A percentile compares a stretch with the other conserved stretches of the same genome.
These are phyloP conservation scores for Siniperca undulata DNA, from an alignment of 2,797 vertebrate genomes.

Conservation along the genomic window DNA sequence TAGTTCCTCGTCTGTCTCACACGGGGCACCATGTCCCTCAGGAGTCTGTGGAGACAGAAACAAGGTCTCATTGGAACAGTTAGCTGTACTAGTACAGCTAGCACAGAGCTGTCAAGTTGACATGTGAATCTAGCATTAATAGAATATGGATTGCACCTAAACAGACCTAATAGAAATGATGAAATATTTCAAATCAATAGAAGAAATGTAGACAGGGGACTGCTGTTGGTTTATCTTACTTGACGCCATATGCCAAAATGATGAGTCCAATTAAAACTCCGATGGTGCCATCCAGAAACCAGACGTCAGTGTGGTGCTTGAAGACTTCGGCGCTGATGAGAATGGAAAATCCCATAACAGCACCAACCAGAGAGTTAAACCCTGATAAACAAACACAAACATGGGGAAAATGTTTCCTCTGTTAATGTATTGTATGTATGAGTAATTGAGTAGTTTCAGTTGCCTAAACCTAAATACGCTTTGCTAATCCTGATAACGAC, in stretches of 20 bases:
- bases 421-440: not conserved
- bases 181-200: not conserved
- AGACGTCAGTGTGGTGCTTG: conserved; percentile 91
- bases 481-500: not conserved
- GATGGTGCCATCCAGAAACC: conserved; percentile 95
- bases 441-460: not conserved
- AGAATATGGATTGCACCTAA: not conserved
- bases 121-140: not conserved
- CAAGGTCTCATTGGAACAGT: conserved; percentile 3
- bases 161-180: accelerated
- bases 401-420: not conserved
- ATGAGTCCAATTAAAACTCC: conserved; percentile 95
- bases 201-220: not conserved
- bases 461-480: not conserved
- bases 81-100: no score
- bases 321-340: conserved; percentile 96
- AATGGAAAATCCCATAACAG: conserved; percentile 98
- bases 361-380: conserved; percentile 97
- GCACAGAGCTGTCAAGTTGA: not conserved
- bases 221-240: conserved; percentile 83
- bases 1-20: conserved; percentile 95
- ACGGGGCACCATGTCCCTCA: conserved; percentile 94
- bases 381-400: conserved; percentile 80
- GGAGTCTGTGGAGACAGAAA: conserved; percentile 86
- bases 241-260: conserved; percentile 96